A percentile compares a stretch with the other conserved stretches of the same genome.
Evolutionary conservation across 2,888 invertebrate species (phyloP).

Genomic region (Ethmia dodecea): DNA sequence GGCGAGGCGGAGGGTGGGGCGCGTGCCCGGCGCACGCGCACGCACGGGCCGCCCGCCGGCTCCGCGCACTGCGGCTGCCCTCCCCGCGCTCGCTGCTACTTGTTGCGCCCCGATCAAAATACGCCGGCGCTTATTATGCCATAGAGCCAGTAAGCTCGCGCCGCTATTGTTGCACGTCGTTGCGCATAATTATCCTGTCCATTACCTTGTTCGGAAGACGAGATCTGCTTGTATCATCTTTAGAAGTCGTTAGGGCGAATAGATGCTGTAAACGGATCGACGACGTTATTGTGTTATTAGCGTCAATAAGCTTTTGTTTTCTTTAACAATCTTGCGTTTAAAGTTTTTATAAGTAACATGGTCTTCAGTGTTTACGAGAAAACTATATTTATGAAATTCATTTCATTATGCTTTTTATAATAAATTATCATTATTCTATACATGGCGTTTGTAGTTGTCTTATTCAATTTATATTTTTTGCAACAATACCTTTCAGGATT

Average conservation of each 20-base stretch:
- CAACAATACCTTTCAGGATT: too few relatives aligned
- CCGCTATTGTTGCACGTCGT: conserved; percentile 74
- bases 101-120: conserved; percentile 70
- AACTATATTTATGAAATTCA: too few relatives aligned
- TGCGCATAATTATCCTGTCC: conserved; percentile 74
- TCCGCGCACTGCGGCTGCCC: conserved; percentile 24
- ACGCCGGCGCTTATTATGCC: conserved; percentile 70
- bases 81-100: conserved; percentile 48
- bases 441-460: too few relatives aligned
- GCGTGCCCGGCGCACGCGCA: conserved; percentile 66
- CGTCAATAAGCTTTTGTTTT: conserved; percentile 47
- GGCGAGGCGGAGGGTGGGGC: conserved; percentile 57
- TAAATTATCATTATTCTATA: too few relatives aligned
- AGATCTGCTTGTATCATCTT: conserved; percentile 60
- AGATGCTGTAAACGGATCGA: conserved; percentile 30
- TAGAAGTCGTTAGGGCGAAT: conserved; percentile 67
- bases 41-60: conserved; percentile 42
- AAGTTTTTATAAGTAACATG: conserved; percentile 27
- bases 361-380: too few relatives aligned
- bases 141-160: conserved; percentile 64
- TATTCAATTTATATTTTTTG: too few relatives aligned
- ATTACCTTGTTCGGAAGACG: conserved; percentile 71
- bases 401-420: too few relatives aligned
- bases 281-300: conserved; percentile 59
- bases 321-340: conserved; percentile 31